phyloP scores from a whole-genome alignment of 2,113 vertebrate genomes.

The Psammodynastes pulverulentus region DNA sequence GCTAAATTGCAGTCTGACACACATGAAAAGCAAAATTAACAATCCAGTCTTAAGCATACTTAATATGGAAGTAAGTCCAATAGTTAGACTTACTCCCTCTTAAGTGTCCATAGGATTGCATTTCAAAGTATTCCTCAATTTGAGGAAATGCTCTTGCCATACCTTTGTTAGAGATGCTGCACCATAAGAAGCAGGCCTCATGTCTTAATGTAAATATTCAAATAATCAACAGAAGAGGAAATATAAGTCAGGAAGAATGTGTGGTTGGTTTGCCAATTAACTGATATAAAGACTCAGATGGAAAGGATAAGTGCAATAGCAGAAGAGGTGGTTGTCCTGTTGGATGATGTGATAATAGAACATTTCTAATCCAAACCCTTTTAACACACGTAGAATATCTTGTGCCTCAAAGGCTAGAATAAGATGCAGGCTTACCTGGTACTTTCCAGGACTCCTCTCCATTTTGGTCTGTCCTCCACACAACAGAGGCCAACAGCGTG shows the following conservation, averaged over 20 bases:
- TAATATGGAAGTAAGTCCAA: background rate
- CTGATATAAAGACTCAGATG: background rate
- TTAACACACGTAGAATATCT: background rate
- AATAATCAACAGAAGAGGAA: background rate
- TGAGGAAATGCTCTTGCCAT: background rate
- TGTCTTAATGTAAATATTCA: background rate
- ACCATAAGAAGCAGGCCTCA: background rate
- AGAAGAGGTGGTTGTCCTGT: background rate
- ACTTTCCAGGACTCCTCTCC: slow-evolving; percentile 63
- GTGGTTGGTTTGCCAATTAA: background rate
- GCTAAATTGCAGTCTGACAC: background rate
- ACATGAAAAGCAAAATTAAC: background rate
- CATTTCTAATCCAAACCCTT: background rate
- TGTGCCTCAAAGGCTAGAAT: background rate
- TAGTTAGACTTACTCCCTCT: background rate
- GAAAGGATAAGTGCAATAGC: background rate
- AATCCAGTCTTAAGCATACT: background rate
- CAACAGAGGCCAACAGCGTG: slow-evolving; percentile 82
- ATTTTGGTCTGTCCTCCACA: slow-evolving; percentile 75
- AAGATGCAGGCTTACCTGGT: slow-evolving; percentile 64
- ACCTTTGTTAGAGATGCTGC: background rate
- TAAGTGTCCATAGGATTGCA: background rate
- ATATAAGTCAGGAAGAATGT: background rate
- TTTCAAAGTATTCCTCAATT: background rate
- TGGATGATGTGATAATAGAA: background rate